Evolutionary conservation across 1,140 invertebrate species (phyloP).

Genomic region (Triops longicaudatus): DNA sequence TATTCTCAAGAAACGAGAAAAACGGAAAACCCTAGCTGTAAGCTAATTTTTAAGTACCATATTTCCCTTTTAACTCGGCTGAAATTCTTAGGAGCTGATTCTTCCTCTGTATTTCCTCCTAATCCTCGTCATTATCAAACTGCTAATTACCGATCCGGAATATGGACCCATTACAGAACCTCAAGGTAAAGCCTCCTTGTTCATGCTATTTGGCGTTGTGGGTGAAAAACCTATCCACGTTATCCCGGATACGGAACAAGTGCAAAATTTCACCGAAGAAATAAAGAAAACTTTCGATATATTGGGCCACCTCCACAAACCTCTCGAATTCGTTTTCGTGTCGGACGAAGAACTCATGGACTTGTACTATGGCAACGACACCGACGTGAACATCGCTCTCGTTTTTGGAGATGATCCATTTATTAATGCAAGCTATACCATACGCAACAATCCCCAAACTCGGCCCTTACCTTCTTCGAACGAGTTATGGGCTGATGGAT

Average conservation of each 20-base stretch:
- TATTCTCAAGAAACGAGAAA: constrained; percentile 59
- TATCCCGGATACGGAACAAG: constrained; percentile 56
- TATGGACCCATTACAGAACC: constrained; percentile 51
- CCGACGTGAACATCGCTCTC: constrained; percentile 51
- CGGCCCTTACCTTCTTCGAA: constrained; percentile 18
- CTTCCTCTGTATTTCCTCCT: constrained; percentile 61
- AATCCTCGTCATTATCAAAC: constrained; percentile 59
- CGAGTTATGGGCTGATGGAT: constrained; percentile 4
- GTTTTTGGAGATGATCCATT: constrained; percentile 49
- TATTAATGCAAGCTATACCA: constrained; percentile 17
- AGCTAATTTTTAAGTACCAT: constrained; percentile 35
- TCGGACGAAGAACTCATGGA: constrained; percentile 56
- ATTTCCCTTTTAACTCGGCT: background rate
- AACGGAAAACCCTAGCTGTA: constrained; percentile 59
- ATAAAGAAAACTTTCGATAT: constrained; percentile 43
- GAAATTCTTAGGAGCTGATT: constrained; percentile 56
- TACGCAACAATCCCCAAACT: constrained; percentile 26
- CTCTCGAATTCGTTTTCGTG: constrained; percentile 54
- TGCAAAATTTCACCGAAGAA: constrained; percentile 54
- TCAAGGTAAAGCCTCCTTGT: constrained; percentile 43
- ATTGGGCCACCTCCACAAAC: constrained; percentile 35
- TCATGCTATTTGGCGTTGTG: constrained; percentile 35
- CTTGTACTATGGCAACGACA: constrained; percentile 56
- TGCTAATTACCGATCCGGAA: constrained; percentile 61
- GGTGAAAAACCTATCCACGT: constrained; percentile 54